Evolutionary conservation across 2,113 vertebrate genomes (phyloP).

Genomic region (Castor canadensis): DNA sequence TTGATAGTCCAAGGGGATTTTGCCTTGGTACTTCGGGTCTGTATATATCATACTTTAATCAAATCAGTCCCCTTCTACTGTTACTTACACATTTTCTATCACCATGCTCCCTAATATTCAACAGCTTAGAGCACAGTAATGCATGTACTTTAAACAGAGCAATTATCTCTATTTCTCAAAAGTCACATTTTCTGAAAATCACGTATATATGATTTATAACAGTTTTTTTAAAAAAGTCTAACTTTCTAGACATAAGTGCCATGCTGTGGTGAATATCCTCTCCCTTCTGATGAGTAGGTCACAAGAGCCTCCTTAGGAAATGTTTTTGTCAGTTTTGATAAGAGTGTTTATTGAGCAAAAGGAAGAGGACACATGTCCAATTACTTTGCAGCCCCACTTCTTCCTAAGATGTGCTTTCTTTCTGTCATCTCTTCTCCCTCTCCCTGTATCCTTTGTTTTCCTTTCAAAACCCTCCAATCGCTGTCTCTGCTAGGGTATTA

Average conservation of each 20-base stretch:
- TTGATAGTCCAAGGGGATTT: too few species aligned
- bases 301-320: not conserved
- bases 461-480: not conserved
- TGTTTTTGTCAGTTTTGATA: constrained; percentile 16
- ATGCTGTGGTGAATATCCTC: not conserved
- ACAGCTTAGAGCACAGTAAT: too few species aligned
- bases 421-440: not conserved
- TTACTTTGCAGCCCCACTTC: not conserved
- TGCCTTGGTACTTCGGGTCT: too few species aligned
- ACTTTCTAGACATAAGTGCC: constrained; percentile 39
- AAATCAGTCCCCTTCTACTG: too few species aligned
- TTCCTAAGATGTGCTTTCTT: not conserved
- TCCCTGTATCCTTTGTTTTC: not conserved
- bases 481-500: not conserved
- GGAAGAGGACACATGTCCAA: not conserved
- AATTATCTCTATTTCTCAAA: not conserved
- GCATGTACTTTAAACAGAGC: not conserved
- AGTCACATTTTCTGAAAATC: not conserved
- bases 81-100: too few species aligned
- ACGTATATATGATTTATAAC: not conserved
- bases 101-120: too few species aligned
- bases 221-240: not conserved
- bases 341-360: not conserved
- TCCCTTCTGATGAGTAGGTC: not conserved
- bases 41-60: too few species aligned